Conservation (phyloP, 2,113 vertebrate species). For the Corythaeola cristata region DNA sequence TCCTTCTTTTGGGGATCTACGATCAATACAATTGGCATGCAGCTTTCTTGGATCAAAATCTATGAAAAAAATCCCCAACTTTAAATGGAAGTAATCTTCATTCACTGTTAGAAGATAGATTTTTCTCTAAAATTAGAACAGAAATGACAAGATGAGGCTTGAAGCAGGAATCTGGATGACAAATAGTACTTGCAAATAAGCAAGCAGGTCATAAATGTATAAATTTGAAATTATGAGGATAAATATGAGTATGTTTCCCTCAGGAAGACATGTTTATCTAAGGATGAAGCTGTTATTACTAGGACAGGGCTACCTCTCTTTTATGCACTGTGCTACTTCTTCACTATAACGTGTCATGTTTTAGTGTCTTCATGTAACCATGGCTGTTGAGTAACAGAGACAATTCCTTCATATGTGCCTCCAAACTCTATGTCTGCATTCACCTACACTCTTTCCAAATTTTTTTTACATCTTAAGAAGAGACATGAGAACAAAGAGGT, state of each 20-base stretch:
- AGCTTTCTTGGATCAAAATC: background rate
- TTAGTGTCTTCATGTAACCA: background rate
- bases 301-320: background rate
- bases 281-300: background rate
- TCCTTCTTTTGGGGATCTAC: background rate
- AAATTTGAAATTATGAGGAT: background rate
- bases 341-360: background rate
- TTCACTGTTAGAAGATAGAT: background rate
- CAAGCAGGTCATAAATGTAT: background rate
- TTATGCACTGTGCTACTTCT: background rate
- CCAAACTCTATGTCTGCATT: background rate
- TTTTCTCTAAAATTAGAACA: background rate
- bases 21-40: background rate
- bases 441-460: background rate
- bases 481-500: background rate
- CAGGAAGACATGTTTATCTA: background rate
- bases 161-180: background rate
- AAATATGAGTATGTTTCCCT: background rate
- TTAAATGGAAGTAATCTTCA: background rate
- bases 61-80: background rate
- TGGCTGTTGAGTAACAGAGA: background rate
- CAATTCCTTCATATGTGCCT: accelerated
- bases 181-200: background rate
- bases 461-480: background rate
- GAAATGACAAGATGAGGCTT: background rate